These are phyloP conservation scores for Oryzaephilus surinamensis DNA, from an alignment of 1,140 invertebrate species.

Conservation along the genomic window DNA sequence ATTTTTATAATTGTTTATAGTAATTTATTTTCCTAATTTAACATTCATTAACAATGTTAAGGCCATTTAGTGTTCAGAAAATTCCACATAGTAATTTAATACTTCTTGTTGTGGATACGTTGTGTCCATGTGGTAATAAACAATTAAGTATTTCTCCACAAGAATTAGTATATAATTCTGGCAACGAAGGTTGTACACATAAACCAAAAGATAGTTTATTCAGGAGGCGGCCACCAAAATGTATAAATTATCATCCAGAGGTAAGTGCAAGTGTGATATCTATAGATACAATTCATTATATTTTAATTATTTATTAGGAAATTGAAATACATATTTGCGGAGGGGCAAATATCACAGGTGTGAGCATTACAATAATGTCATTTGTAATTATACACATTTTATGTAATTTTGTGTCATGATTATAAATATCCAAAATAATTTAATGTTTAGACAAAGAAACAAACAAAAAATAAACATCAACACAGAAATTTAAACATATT, in stretches of 20 bases:
- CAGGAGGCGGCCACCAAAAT: conserved; percentile 62
- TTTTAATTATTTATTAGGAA: conserved; percentile 41
- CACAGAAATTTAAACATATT: neutral
- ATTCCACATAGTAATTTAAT: conserved; percentile 86
- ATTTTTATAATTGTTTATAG: conserved; percentile 9
- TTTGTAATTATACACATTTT: conserved; percentile 18
- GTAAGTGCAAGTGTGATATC: conserved; percentile 33
- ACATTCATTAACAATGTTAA: conserved; percentile 32
- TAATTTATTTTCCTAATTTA: neutral
- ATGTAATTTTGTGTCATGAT: conserved; percentile 25
- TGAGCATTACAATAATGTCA: conserved; percentile 15
- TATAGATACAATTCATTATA: neutral
- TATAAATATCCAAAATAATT: conserved; percentile 4
- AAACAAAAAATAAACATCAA: neutral
- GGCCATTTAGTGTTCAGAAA: conserved; percentile 87
- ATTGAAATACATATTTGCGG: conserved; percentile 65
- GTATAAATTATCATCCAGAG: conserved; percentile 82
- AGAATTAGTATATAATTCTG: conserved; percentile 46
- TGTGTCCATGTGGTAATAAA: conserved; percentile 80
- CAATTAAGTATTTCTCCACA: conserved; percentile 69
- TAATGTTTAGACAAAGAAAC: neutral
- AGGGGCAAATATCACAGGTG: conserved; percentile 27
- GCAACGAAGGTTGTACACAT: conserved; percentile 28
- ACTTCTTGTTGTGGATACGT: conserved; percentile 75
- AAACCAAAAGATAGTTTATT: conserved; percentile 32